Percentiles rank a stretch among this genome's conserved stretches.
These are phyloP conservation scores for Oophaga pumilio DNA, from an alignment of 2,113 vertebrate species.

Conservation along the genomic window DNA sequence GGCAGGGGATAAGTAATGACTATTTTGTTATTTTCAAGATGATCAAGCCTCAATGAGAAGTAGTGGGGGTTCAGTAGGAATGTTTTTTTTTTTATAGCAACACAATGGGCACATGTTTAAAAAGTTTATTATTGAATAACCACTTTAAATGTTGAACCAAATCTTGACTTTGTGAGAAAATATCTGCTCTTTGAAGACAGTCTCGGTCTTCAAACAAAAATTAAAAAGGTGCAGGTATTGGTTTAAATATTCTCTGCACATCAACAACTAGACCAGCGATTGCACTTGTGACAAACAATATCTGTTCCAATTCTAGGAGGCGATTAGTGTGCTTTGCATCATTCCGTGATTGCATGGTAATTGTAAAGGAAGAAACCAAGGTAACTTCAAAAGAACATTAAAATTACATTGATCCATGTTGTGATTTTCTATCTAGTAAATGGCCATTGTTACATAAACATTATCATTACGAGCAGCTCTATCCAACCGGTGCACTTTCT, in stretches of 20 bases:
- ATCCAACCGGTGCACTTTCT: constrained; percentile 31
- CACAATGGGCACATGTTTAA: too few species aligned
- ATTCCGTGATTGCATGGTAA: constrained; percentile 27
- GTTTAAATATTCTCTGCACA: constrained; percentile 11
- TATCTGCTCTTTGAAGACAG: too few species aligned
- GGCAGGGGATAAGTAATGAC: too few species aligned
- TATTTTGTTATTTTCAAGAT: too few species aligned
- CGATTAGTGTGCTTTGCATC: constrained; percentile 28
- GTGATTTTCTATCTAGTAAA: constrained; percentile 24
- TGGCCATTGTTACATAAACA: constrained; percentile 30
- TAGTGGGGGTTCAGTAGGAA: too few species aligned
- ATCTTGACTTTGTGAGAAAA: too few species aligned
- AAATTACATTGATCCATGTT: constrained; percentile 34
- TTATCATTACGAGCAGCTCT: constrained; percentile 25
- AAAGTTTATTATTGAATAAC: too few species aligned
- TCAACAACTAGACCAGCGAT: background rate
- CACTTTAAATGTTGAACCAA: too few species aligned
- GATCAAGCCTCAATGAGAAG: too few species aligned
- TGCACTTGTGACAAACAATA: constrained; percentile 11
- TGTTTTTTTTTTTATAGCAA: too few species aligned
- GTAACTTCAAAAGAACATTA: constrained; percentile 9
- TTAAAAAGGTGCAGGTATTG: background rate
- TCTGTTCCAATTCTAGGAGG: background rate
- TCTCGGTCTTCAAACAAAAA: too few species aligned
- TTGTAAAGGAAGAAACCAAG: constrained; percentile 35